Evolutionary conservation across 1,140 invertebrate species (phyloP).

Genomic region (Macrostomum lignano): DNA sequence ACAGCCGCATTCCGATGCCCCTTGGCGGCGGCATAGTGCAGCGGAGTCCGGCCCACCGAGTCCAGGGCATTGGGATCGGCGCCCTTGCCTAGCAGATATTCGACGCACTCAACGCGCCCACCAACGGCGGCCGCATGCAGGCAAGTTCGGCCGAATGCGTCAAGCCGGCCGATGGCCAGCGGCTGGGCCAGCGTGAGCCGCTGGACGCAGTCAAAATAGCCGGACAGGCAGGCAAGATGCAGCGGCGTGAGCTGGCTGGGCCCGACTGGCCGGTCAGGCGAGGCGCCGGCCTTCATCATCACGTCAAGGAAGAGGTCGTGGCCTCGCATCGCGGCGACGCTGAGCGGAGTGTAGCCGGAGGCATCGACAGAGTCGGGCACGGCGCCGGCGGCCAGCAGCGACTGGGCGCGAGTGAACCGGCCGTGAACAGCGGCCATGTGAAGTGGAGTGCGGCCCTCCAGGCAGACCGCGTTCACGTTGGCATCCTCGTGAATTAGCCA

Average conservation of each 20-base stretch:
- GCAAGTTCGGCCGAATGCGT: constrained; percentile 32
- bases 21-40: constrained; percentile 32
- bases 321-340: not conserved
- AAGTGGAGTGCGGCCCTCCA: constrained; percentile 36
- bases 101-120: constrained; percentile 34
- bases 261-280: constrained; percentile 4
- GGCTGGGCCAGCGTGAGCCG: constrained; percentile 29
- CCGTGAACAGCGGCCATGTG: constrained; percentile 38
- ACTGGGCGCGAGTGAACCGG: constrained; percentile 30
- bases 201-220: constrained; percentile 31
- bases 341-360: not conserved
- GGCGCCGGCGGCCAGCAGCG: constrained; percentile 27
- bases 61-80: constrained; percentile 30
- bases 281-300: constrained; percentile 3
- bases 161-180: constrained; percentile 26
- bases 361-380: constrained; percentile 17
- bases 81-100: constrained; percentile 32
- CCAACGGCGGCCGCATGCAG: constrained; percentile 34
- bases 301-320: not conserved
- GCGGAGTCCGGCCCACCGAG: constrained; percentile 31
- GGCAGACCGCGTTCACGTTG: constrained; percentile 30
- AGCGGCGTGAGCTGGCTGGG: too few species aligned
- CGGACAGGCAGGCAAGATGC: constrained; percentile 36
- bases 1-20: too few species aligned
- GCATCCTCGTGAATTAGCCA: constrained; percentile 31